These are phyloP conservation scores for Picathartes gymnocephalus DNA, from an alignment of 2,113 vertebrate species.

Conservation along the genomic window DNA sequence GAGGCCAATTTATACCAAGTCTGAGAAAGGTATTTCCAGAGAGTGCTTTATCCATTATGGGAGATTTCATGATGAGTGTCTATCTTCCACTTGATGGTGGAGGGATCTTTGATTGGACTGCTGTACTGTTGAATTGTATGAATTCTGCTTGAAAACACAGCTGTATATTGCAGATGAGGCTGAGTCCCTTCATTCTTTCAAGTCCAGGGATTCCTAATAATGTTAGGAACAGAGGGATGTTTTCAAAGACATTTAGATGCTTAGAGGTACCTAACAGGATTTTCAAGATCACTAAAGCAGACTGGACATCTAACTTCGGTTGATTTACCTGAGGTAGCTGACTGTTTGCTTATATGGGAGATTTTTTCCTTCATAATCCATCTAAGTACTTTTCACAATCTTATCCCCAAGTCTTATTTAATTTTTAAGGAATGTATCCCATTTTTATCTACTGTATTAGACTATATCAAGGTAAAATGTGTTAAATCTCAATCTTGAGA, in stretches of 20 bases:
- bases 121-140: neutral
- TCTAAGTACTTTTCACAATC: neutral
- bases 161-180: neutral
- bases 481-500: neutral
- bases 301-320: neutral
- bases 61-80: conserved; percentile 12
- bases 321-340: neutral
- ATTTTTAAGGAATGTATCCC: neutral
- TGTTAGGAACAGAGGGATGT: neutral
- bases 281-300: neutral
- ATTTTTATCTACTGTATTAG: neutral
- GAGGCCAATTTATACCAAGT: neutral
- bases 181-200: neutral
- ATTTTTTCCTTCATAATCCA: neutral
- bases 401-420: neutral
- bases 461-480: neutral
- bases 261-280: neutral
- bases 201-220: neutral
- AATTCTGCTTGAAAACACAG: neutral
- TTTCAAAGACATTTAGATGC: neutral
- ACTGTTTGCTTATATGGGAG: neutral
- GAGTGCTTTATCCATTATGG: neutral
- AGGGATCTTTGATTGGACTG: neutral
- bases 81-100: neutral
- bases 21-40: neutral